Base-by-base conservation (phyloP, 2,797 vertebrate species). In the Semotilus atromaculatus region DNA sequence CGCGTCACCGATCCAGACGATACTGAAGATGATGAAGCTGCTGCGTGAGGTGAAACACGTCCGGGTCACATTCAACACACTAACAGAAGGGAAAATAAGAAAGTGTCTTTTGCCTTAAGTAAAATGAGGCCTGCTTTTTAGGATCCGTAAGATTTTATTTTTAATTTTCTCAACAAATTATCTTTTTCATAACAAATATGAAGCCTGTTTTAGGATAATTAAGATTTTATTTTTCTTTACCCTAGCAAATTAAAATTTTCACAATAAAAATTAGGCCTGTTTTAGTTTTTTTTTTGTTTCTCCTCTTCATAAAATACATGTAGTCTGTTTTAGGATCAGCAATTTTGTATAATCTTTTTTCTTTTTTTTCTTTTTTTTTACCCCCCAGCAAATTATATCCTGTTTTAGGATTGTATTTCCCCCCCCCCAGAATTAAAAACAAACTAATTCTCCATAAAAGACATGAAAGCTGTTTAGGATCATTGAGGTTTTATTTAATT, bases 1-100 rank as follows among this genome's bases (percentile, higher is more conserved):
- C 85, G 2, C 18, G 6, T 9, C 66, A 55, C 19, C 81, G 81
- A 1, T 87, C 86, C 83, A 91, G 91, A 36, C 87, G 90, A n/a
- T 85, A 72, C 66, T 95, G 78, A 85, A 60, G 36, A 3, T 7
- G 60, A 62, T 16, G 0, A 62, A 16, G 11, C 58, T 53, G 5
- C 26, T 3, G n/a, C 13, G 26, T 21, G 40, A 29, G 8, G 8
- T 21, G 19, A 53, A 51, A n/a, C 77, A n/a, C 45, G 10, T 11
- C 67, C 80, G 29, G 8, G 5, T n/a, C 62, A 51, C 26, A 0
- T 19, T 48, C 70, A 72, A 7, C 45, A 5, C 26, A 18, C 14
- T 0, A 14, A 58, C 1, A 75, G 0, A 14, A 2, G 4, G 34
- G 1, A n/a, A 55, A 58, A 38, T 3, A 19, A 72, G 43, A 48